Conservation (phyloP, 2,888 invertebrate genomes). For the Petrolisthes manimaculis region DNA sequence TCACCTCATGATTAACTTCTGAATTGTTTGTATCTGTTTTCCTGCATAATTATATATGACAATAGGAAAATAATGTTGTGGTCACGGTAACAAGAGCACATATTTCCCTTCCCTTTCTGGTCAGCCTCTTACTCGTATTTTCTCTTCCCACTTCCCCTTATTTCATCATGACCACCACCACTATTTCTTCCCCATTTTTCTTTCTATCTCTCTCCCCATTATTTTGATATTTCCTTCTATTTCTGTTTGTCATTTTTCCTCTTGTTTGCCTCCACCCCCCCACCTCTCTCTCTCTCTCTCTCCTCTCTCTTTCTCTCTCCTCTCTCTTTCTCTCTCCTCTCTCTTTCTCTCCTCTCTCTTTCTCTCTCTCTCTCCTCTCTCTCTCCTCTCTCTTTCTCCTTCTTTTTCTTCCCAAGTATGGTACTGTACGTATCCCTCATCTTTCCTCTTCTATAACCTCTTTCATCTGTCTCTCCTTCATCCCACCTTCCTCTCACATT, state of each 20-base stretch:
- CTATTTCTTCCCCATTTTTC: conserved; percentile 8
- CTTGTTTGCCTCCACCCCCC: background rate
- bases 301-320: background rate
- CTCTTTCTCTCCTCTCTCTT: background rate
- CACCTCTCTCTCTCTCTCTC: background rate
- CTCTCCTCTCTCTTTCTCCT: conserved; percentile 6
- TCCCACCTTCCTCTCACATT: background rate
- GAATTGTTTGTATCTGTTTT: too few species aligned
- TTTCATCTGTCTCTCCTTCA: background rate
- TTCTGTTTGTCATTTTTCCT: background rate
- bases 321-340: background rate
- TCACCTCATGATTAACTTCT: too few species aligned
- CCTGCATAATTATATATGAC: too few species aligned
- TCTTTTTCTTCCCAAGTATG: background rate
- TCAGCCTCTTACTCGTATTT: background rate
- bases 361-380: conserved; percentile 10
- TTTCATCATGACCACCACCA: too few species aligned
- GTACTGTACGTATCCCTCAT: too few species aligned
- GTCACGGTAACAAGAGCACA: background rate
- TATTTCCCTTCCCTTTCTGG: conserved; percentile 12
- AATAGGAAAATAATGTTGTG: conserved; percentile 3
- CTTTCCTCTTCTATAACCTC: too few species aligned
- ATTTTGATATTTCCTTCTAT: background rate
- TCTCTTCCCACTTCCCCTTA: background rate
- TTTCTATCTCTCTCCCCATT: background rate